Evolutionary conservation across 2,113 vertebrate genomes (phyloP).

Genomic region (Rafetus swinhoei): DNA sequence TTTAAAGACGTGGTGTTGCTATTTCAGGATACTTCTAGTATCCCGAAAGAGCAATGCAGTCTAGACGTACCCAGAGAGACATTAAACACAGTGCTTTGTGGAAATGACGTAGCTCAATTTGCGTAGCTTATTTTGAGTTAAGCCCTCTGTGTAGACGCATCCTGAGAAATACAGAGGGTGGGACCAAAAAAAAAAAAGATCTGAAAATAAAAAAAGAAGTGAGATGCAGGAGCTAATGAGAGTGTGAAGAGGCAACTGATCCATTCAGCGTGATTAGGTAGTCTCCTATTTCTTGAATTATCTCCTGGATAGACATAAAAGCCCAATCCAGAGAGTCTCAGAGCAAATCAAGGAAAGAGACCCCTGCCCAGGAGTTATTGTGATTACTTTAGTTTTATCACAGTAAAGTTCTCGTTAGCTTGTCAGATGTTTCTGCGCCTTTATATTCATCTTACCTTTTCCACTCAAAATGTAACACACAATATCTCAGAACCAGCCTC

Average conservation of each 20-base stretch:
- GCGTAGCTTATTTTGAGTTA: too few species aligned
- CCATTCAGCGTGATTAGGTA: not conserved
- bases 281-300: not conserved
- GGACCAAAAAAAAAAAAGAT: not conserved
- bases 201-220: not conserved
- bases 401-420: not conserved
- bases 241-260: not conserved
- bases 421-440: not conserved
- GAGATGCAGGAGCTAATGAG: not conserved
- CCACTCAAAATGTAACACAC: not conserved
- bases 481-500: not conserved
- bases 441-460: not conserved
- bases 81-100: not conserved
- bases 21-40: too few species aligned
- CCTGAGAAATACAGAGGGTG: not conserved
- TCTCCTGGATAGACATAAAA: not conserved
- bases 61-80: too few species aligned
- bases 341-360: not conserved
- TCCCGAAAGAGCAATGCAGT: too few species aligned
- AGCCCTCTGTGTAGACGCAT: too few species aligned
- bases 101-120: not conserved
- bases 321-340: not conserved
- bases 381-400: not conserved
- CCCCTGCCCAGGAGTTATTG: not conserved
- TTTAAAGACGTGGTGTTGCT: too few species aligned